Conservation (phyloP, 2,888 invertebrate species). For the Ochlodes sylvanus region DNA sequence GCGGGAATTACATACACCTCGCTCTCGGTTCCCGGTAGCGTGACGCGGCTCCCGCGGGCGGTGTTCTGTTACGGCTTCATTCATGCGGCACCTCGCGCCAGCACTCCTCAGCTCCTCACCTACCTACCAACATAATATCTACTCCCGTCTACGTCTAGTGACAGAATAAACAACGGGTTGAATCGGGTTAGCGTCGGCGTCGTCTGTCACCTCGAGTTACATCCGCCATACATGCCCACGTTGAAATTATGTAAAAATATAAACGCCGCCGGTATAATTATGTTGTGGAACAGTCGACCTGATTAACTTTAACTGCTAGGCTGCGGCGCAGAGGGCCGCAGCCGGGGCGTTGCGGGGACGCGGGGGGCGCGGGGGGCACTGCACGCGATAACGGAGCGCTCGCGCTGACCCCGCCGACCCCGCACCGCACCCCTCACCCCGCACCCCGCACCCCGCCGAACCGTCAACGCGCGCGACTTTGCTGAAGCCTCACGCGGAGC, state of each 20-base stretch:
- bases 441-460: constrained; percentile 51
- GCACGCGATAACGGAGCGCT: constrained; percentile 60
- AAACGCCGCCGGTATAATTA: constrained; percentile 16
- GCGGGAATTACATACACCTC: constrained; percentile 13
- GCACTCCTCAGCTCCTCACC: neutral
- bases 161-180: too few species aligned
- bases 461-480: constrained; percentile 21
- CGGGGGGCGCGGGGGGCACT: too few species aligned
- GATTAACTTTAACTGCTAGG: constrained; percentile 47
- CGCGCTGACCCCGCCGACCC: constrained; percentile 60
- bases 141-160: too few species aligned
- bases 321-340: constrained; percentile 43
- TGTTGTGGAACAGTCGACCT: constrained; percentile 40
- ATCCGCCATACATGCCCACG: neutral
- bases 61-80: constrained; percentile 27
- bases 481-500: constrained; percentile 11
- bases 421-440: constrained; percentile 38
- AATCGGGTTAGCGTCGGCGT: neutral
- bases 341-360: constrained; percentile 41
- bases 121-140: too few species aligned
- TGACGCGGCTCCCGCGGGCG: constrained; percentile 9
- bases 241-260: neutral
- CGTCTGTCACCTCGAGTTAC: neutral
- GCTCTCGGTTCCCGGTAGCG: constrained; percentile 22
- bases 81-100: constrained; percentile 16